Percentiles rank a stretch among this genome's conserved stretches.
Conservation (phyloP, 2,797 vertebrate genomes). For the Adrianichthys oophorus region DNA sequence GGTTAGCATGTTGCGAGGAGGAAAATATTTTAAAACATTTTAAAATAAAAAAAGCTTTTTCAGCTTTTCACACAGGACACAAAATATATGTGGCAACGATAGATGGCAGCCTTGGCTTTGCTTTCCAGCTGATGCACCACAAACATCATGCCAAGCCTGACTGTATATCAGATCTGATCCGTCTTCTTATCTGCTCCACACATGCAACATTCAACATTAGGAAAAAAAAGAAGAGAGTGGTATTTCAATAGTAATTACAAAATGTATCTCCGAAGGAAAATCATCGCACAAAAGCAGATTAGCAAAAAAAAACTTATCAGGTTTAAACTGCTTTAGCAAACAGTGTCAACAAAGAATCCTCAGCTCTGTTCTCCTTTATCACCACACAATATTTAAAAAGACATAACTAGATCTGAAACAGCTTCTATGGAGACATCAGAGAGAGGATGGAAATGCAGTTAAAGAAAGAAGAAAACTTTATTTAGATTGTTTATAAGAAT, state of each 20-base stretch:
- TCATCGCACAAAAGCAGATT: conserved; percentile 23
- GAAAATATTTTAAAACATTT: too few relatives aligned
- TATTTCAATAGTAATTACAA: conserved; percentile 18
- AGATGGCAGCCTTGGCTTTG: conserved; percentile 75
- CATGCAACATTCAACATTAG: conserved; percentile 12
- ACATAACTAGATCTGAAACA: too few relatives aligned
- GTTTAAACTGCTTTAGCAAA: conserved; percentile 10
- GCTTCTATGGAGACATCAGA: too few relatives aligned
- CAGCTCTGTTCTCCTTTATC: neutral
- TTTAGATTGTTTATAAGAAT: too few relatives aligned
- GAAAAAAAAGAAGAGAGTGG: neutral
- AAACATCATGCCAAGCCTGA: neutral
- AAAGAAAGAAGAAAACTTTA: too few relatives aligned
- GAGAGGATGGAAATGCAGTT: too few relatives aligned
- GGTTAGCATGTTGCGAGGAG: too few relatives aligned
- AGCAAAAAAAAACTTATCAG: conserved; percentile 23
- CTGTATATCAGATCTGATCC: conserved; percentile 3
- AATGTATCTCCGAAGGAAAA: conserved; percentile 22
- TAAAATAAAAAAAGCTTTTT: too few relatives aligned
- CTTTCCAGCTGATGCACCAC: conserved; percentile 30
- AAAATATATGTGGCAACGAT: conserved; percentile 40
- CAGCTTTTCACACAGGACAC: too few relatives aligned
- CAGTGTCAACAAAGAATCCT: conserved; percentile 16
- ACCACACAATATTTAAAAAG: too few relatives aligned
- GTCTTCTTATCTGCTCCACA: neutral